Percentiles rank a stretch among this genome's conserved stretches.
Conservation (phyloP, 2,113 vertebrate species). For the Chaetodon auriga region DNA sequence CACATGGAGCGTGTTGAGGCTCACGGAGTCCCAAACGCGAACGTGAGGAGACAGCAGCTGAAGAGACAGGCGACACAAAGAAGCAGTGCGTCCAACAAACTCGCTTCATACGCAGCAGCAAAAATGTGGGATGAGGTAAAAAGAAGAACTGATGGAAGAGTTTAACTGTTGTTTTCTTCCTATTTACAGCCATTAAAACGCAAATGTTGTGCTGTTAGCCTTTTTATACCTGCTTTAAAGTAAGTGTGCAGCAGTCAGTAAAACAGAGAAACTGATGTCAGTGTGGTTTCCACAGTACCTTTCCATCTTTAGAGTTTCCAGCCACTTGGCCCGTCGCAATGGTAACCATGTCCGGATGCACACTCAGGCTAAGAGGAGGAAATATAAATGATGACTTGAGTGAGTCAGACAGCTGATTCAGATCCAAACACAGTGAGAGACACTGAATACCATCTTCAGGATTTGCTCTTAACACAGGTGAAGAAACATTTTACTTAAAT, state of each 20-base stretch:
- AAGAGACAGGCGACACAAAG: background rate
- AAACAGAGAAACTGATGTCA: background rate
- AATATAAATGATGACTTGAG: background rate
- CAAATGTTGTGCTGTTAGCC: no score
- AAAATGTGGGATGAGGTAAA: background rate
- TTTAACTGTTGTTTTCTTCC: background rate
- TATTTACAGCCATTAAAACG: background rate
- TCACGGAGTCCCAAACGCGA: conserved; percentile 94
- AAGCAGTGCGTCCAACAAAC: background rate
- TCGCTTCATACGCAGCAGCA: background rate
- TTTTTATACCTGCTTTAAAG: background rate
- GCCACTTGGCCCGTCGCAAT: conserved; percentile 94
- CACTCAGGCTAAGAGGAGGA: conserved; percentile 85
- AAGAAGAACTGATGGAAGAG: background rate
- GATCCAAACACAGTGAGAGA: background rate
- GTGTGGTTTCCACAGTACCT: conserved; percentile 81
- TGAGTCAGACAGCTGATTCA: background rate
- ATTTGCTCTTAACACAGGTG: background rate
- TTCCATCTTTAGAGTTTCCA: conserved; percentile 92
- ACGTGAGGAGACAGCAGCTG: conserved; percentile 89
- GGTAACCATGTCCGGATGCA: conserved; percentile 95
- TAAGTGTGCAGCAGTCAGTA: background rate
- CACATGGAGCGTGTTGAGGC: conserved; percentile 92
- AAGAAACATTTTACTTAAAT: no score
- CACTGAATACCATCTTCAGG: background rate